phyloP scores from a whole-genome alignment of 2,113 vertebrate species.

The Felis catus region DNA sequence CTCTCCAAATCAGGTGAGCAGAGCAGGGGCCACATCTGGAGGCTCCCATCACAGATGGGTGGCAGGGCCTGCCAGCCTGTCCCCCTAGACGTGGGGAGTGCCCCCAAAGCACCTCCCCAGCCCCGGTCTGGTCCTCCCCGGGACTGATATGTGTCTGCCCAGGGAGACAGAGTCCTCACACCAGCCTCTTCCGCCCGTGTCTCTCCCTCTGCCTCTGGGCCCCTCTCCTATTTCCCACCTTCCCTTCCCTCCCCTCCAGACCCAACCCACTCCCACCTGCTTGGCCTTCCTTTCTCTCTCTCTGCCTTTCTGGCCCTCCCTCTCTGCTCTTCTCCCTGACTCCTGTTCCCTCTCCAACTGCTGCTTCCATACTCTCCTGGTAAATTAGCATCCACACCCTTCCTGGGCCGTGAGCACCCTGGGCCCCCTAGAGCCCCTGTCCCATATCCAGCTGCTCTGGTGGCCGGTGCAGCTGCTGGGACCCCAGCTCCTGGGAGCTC shows the following conservation, averaged over 20 bases:
- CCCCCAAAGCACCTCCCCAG: background rate
- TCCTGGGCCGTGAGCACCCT: background rate
- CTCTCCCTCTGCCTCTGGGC: constrained; percentile 13
- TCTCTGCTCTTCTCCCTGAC: background rate
- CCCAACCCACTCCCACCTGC: constrained; percentile 40
- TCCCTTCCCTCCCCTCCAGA: constrained; percentile 47
- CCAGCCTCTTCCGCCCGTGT: constrained; percentile 11
- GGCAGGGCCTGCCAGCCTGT: background rate
- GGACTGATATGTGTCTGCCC: constrained; percentile 27
- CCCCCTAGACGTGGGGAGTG: background rate
- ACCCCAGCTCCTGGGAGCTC: background rate
- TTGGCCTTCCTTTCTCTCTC: background rate
- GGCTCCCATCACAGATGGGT: background rate
- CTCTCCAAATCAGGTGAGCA: background rate
- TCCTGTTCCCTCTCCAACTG: background rate
- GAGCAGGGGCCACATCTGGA: background rate
- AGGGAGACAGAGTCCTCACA: constrained; percentile 3
- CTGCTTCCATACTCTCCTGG: background rate
- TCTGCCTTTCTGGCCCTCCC: background rate
- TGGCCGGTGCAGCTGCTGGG: background rate
- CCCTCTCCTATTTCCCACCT: constrained; percentile 51
- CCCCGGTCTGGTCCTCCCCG: background rate
- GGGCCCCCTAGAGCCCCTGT: background rate
- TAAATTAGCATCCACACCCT: background rate
- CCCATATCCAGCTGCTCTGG: background rate